These are phyloP conservation scores for Heterohyrax brucei DNA, from an alignment of 2,797 vertebrate genomes.

Conservation along the genomic window DNA sequence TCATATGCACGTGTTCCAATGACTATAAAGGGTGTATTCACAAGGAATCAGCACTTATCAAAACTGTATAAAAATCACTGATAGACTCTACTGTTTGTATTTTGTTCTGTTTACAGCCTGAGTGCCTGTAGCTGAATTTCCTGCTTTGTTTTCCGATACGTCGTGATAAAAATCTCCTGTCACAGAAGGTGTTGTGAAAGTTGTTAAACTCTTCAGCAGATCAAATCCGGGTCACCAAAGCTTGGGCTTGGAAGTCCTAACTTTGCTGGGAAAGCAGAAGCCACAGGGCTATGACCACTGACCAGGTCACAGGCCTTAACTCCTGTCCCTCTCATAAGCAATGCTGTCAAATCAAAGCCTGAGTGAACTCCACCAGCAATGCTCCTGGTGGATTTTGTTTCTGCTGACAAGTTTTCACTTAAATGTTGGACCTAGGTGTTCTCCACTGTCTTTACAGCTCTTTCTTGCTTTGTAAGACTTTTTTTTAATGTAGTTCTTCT, in stretches of 20 bases:
- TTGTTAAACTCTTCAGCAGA: too few species aligned
- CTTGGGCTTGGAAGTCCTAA: too few species aligned
- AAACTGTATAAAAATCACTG: too few species aligned
- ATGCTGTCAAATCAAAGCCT: neutral
- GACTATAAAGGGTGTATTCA: too few species aligned
- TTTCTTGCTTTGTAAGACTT: neutral
- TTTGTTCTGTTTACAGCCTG: too few species aligned
- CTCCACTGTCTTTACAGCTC: neutral
- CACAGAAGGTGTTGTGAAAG: too few species aligned
- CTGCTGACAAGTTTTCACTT: neutral
- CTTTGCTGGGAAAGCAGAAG: neutral
- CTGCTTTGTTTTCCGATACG: too few species aligned
- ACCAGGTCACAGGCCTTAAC: neutral
- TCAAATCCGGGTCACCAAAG: neutral
- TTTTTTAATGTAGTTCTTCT: slow-evolving; percentile 36
- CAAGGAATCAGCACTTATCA: too few species aligned
- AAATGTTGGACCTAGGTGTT: neutral
- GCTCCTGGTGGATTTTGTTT: neutral
- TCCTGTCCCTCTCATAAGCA: neutral
- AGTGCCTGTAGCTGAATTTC: too few species aligned
- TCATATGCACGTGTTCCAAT: too few species aligned
- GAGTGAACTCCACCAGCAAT: neutral
- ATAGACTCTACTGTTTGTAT: too few species aligned
- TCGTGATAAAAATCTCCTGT: too few species aligned
- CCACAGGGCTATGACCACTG: neutral